phyloP scores from a whole-genome alignment of 2,797 vertebrate species.

The Martes flavigula region DNA sequence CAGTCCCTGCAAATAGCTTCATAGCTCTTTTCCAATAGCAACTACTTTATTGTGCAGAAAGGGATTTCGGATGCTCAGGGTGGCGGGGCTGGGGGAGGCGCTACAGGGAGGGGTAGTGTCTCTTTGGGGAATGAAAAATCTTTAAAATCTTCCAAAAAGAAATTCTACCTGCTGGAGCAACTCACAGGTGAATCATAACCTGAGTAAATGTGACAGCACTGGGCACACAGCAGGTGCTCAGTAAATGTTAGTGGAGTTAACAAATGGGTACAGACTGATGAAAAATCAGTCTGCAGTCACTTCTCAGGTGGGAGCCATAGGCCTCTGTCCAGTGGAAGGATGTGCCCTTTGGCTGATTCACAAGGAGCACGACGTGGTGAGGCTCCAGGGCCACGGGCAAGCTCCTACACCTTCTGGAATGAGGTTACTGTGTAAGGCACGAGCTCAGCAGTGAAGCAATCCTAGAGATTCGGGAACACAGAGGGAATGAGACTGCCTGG shows the following conservation, averaged over 20 bases:
- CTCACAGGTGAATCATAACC: not conserved
- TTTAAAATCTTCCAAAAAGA: not conserved
- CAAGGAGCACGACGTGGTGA: fast-evolving
- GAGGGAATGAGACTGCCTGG: no score
- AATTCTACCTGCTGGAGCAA: not conserved
- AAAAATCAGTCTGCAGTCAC: not conserved
- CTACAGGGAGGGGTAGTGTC: not conserved
- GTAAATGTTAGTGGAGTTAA: not conserved
- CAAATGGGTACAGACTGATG: not conserved
- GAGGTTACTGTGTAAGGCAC: no score
- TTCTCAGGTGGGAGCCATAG: not conserved
- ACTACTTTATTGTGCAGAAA: not conserved
- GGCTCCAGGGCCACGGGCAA: not conserved
- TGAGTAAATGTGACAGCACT: no score
- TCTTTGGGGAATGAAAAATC: not conserved
- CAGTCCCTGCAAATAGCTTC: not conserved
- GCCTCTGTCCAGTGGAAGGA: not conserved
- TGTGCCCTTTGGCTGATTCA: no score
- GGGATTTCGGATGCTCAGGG: not conserved
- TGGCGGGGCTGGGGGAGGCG: not conserved
- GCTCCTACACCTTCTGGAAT: no score
- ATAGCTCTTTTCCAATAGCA: not conserved
- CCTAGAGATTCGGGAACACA: no score
- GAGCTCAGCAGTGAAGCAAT: no score
- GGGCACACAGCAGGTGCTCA: not conserved